A percentile compares a stretch with the other conserved stretches of the same genome.
phyloP scores from a whole-genome alignment of 2,797 vertebrate genomes.

The Amphiprion clarkii region DNA sequence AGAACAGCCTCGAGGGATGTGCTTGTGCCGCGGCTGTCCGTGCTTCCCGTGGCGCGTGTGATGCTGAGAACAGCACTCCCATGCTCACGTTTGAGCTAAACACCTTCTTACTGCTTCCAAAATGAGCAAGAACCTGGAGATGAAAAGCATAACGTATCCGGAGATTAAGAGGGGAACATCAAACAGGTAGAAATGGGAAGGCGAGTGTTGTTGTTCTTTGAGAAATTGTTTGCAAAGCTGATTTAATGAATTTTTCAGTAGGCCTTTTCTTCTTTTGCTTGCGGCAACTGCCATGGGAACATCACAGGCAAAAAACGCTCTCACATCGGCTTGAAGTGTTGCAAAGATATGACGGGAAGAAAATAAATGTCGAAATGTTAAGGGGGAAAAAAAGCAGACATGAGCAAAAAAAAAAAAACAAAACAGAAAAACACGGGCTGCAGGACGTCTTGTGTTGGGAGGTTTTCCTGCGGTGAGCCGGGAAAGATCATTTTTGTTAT shows the following conservation, averaged over 20 bases:
- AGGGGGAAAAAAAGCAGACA: background rate
- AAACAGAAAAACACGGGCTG: background rate
- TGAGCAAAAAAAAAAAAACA: background rate
- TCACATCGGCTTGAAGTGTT: constrained; percentile 20
- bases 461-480: constrained; percentile 47
- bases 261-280: constrained; percentile 21
- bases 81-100: constrained; percentile 4
- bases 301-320: constrained; percentile 28
- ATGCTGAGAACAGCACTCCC: background rate
- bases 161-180: constrained; percentile 51
- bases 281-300: constrained; percentile 38
- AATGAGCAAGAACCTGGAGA: constrained; percentile 53
- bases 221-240: constrained; percentile 49
- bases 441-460: background rate
- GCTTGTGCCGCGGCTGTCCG: constrained; percentile 7
- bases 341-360: constrained; percentile 3
- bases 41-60: constrained; percentile 17
- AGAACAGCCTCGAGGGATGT: constrained; percentile 3
- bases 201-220: constrained; percentile 45
- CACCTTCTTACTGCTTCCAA: constrained; percentile 18
- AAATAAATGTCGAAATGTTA: background rate
- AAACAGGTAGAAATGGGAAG: constrained; percentile 29
- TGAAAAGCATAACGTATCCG: constrained; percentile 38
- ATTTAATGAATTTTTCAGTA: constrained; percentile 34
- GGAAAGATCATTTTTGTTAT: constrained; percentile 46